Evolutionary conservation across 2,113 vertebrate genomes (phyloP), one percentile per base, ranked within the genome.

Genomic region (Andinoacara biseriatus): DNA sequence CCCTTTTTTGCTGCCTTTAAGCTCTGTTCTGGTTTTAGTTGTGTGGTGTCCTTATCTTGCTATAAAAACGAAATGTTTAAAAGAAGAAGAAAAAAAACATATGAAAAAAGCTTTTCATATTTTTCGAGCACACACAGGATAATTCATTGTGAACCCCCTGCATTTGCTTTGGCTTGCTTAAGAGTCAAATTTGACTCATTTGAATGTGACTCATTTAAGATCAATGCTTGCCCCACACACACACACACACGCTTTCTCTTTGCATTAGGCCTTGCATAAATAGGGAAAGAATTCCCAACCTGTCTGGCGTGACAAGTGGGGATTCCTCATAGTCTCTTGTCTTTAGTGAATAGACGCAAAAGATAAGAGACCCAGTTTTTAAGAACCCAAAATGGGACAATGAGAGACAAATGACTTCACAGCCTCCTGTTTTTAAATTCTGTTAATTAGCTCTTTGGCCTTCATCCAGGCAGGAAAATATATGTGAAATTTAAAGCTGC

Each of bases 231-330:
- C 62, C 24, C n/a, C n/a, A n/a, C n/a, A 26, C 26, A 26, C 26
- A 14, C 59, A 81, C 26, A 46, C 13, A 2, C 7, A 38, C 10
- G 67, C 82, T 78, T 58, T 74, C 31, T 74, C 17, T 86, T 54
- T 72, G 18, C 13, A 29, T 72, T 72, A 69, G 24, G 52, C 52
- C 18, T 52, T 20, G 18, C 46, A 26, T 54, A 72, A 52, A 54
- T 31, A n/a, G 67, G 18, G 2, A 46, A 72, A 33, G 46, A 54
- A 54, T 72, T 10, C 46, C 67, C 26, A 72, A 49, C 10, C 43
- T 1, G 14, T 59, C 18, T 13, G 5, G 29, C 20, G 10, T 29
- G 20, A 38, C 20, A 20, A 22, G 75, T 80, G 76, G 54, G 59
- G 26, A 58, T 74, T 75, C 58, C 2, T 59, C 14, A 24, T 7